These are phyloP conservation scores for Ochropacha duplaris DNA, from an alignment of 2,888 invertebrate genomes.

Conservation along the genomic window DNA sequence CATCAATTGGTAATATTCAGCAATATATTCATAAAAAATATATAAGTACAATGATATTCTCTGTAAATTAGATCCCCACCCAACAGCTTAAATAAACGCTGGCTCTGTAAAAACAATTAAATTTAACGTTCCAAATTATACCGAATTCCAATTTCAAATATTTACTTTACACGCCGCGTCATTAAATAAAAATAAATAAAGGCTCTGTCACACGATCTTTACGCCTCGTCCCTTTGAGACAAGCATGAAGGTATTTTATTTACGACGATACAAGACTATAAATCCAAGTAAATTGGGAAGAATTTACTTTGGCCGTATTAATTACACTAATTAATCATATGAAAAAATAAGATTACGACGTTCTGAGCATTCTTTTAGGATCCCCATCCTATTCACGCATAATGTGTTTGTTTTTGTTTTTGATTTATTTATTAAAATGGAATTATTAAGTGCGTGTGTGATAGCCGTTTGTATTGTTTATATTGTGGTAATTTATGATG, in stretches of 20 bases:
- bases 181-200: not conserved
- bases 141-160: not conserved
- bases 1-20: no score
- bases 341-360: not conserved
- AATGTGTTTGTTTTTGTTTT: not conserved
- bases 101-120: not conserved
- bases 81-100: no score
- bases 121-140: no score
- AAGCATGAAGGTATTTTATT: constrained; percentile 4
- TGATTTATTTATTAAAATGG: not conserved
- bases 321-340: constrained; percentile 5
- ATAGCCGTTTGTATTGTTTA: not conserved
- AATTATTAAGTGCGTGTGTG: not conserved
- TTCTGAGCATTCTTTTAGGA: not conserved
- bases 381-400: not conserved
- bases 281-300: not conserved
- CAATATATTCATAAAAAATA: no score
- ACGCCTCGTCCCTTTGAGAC: not conserved
- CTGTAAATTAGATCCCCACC: no score
- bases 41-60: no score
- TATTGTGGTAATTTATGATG: not conserved
- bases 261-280: not conserved
- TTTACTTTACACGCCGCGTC: not conserved
- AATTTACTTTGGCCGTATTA: not conserved
- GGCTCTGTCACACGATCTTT: not conserved